Percentiles rank a stretch among this genome's conserved stretches.
Conservation (phyloP, 2,113 vertebrate species). For the Calidris pygmaea region DNA sequence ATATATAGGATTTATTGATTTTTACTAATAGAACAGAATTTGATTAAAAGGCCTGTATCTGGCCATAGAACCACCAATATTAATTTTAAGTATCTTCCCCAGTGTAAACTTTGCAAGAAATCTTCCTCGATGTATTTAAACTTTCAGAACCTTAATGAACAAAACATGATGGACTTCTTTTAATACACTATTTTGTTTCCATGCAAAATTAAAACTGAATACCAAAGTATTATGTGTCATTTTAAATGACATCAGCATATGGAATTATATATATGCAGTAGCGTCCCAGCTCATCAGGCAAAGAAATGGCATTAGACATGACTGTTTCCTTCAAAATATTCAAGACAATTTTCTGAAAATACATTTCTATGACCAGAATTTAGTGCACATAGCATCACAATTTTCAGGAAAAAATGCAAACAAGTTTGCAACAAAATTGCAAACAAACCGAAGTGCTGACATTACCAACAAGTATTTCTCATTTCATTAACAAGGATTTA, state of each 20-base stretch:
- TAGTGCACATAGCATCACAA: background rate
- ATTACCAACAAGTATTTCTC: background rate
- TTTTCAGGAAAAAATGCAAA: background rate
- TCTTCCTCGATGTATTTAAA: background rate
- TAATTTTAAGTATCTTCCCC: background rate
- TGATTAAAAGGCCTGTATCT: background rate
- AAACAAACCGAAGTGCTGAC: slow-evolving; percentile 13
- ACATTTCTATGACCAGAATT: background rate
- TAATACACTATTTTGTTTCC: background rate
- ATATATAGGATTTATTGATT: background rate
- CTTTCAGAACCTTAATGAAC: background rate
- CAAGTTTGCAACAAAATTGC: background rate
- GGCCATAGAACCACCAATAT: background rate
- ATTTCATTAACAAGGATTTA: background rate
- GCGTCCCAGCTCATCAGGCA: background rate
- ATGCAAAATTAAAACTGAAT: background rate
- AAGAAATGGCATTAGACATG: background rate
- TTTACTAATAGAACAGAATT: background rate
- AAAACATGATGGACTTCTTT: background rate
- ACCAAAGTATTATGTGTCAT: background rate
- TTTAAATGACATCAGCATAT: background rate
- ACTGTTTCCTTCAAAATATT: background rate
- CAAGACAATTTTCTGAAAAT: background rate
- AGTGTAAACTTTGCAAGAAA: background rate
- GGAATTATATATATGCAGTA: background rate